These are phyloP conservation scores for Conus betulinus DNA, from an alignment of 1,140 invertebrate genomes.

Conservation along the genomic window DNA sequence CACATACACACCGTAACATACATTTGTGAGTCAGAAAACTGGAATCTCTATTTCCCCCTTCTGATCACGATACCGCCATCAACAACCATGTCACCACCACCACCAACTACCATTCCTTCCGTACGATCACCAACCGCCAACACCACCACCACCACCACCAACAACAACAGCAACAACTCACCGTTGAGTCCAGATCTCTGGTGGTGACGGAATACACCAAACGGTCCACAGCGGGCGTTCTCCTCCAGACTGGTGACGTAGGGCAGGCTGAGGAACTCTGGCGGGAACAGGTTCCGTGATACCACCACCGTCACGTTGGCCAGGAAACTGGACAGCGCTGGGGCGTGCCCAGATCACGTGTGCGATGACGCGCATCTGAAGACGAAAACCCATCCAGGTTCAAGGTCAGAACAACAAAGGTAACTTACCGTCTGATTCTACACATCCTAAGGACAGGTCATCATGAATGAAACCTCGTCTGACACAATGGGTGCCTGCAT, in stretches of 20 bases:
- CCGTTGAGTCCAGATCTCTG: conserved; percentile 53
- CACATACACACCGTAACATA: no score
- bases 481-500: no score
- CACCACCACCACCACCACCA: not conserved
- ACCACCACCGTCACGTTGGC: conserved; percentile 60
- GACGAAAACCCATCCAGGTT: not conserved
- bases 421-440: no score
- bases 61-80: no score
- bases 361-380: conserved; percentile 56
- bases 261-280: conserved; percentile 53
- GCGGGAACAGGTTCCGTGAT: conserved; percentile 53
- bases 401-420: not conserved
- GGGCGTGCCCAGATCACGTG: conserved; percentile 52
- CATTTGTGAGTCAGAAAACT: no score
- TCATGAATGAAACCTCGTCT: no score
- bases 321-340: conserved; percentile 40
- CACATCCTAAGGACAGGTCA: no score
- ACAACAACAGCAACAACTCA: conserved; percentile 39
- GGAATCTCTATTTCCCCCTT: no score
- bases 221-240: conserved; percentile 8
- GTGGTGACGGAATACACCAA: conserved; percentile 49
- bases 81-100: no score
- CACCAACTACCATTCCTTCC: no score
- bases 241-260: conserved; percentile 42
- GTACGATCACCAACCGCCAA: not conserved